A percentile compares a stretch with the other conserved stretches of the same genome.
Conservation (phyloP, 1,140 invertebrate genomes). For the Neodiprion virginianus region DNA sequence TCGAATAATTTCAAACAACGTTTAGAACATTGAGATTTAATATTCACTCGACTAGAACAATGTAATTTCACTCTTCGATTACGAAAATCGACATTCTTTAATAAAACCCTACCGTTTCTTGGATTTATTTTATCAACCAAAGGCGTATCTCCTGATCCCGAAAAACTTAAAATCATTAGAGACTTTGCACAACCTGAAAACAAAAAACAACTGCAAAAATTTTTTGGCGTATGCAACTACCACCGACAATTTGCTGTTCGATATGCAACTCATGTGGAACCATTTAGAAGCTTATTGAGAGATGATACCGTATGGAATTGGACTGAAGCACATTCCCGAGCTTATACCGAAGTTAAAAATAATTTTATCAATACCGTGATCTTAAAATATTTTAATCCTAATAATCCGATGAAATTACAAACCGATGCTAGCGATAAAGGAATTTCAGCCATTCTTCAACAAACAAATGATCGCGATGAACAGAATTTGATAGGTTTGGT, state of each 20-base stretch:
- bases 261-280: conserved; percentile 30
- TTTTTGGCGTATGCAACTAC: conserved; percentile 46
- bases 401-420: background rate
- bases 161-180: conserved; percentile 40
- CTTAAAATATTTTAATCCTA: conserved; percentile 11
- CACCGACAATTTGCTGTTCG: conserved; percentile 43
- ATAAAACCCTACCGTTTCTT: conserved; percentile 28
- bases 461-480: background rate
- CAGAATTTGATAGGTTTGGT: conserved; percentile 17
- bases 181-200: conserved; percentile 44
- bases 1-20: conserved; percentile 5
- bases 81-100: conserved; percentile 31
- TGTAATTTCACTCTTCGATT: conserved; percentile 31
- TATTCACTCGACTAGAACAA: conserved; percentile 31
- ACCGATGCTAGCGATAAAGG: conserved; percentile 20
- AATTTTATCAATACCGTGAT: conserved; percentile 13
- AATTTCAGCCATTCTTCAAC: background rate
- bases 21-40: background rate
- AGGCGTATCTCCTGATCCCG: conserved; percentile 42
- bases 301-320: conserved; percentile 13
- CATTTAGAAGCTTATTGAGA: conserved; percentile 35
- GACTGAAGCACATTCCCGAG: conserved; percentile 8
- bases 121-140: conserved; percentile 30
- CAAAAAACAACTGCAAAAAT: conserved; percentile 43
- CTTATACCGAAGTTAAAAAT: conserved; percentile 19